Base-by-base conservation (phyloP, 2,888 invertebrate species). In the Synergus gifuensis region DNA sequence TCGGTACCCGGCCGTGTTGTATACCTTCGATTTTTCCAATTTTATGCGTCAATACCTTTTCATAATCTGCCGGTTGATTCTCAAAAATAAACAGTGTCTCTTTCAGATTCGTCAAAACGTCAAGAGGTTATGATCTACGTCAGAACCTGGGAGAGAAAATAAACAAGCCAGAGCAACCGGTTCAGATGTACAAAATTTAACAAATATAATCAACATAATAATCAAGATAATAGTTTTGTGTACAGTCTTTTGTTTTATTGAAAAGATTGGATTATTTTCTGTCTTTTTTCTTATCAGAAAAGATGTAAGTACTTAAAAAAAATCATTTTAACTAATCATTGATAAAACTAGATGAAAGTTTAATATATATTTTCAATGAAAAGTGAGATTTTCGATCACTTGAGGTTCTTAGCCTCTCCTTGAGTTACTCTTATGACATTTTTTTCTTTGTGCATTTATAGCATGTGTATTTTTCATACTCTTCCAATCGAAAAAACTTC, bases 1-100 rank as follows among this genome's bases (percentile, higher is more conserved):
- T 73, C 73, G 73, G 36, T 54, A 73, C 49, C 5, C 36, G n/a
- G 40, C 36, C 73, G 73, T 73, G 73, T 73, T 73, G 73, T 28
- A 36, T 46, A 69, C 9, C 9, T 36, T 46, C 36, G 9, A 54
- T 69, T n/a, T 14, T 22, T 22, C 5, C 12, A 67, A 67, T 46
- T 46, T 66, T 18, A 66, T 18, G 18, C 18, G 22, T 60, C 8
- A 60, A 22, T 22, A 12, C 22, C 0, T 60, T 4, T 12, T 12
- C 12, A 60, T 1, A 22, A 22, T 22, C 22, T 22, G 60, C 22
- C 60, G 60, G 22, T 12, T 60, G 11, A 60, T 22, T 11, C 4
- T 0, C 12, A 22, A 49, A 14, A 8, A 28, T 49, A 8, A 36
- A 16, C 16, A 49, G 49, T 69, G 69, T 69, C 49, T 49, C 28